These are phyloP conservation scores for Hestina assimilis DNA, from an alignment of 1,140 invertebrate species.

Conservation along the genomic window DNA sequence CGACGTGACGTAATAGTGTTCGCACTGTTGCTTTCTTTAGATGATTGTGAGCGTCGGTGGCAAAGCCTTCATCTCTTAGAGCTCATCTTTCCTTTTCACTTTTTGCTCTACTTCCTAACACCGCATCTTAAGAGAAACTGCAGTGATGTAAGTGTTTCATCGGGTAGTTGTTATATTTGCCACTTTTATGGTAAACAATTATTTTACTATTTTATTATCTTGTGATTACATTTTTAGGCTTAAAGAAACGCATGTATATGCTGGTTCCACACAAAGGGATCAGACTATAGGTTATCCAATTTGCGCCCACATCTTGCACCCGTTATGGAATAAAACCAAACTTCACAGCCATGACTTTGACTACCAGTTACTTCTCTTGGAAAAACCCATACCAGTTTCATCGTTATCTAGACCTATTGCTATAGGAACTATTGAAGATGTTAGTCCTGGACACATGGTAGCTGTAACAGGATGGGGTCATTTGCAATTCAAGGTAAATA, in stretches of 20 bases:
- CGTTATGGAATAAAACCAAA: background rate
- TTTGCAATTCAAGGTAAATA: conserved; percentile 42
- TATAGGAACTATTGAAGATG: conserved; percentile 40
- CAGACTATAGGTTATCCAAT: background rate
- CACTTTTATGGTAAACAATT: background rate
- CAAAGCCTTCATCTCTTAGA: no score
- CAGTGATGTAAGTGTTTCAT: no score
- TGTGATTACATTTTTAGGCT: background rate
- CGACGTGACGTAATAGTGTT: no score
- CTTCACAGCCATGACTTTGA: conserved; percentile 53
- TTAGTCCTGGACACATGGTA: conserved; percentile 34
- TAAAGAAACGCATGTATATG: background rate
- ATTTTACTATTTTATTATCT: no score
- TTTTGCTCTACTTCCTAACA: background rate
- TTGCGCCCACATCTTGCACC: background rate
- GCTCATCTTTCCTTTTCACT: no score
- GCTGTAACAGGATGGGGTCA: conserved; percentile 64
- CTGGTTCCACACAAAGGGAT: background rate
- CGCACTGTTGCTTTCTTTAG: no score
- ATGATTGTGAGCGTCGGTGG: no score
- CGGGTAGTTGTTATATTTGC: background rate
- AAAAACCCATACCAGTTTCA: conserved; percentile 47
- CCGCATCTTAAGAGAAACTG: background rate
- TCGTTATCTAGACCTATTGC: conserved; percentile 45
- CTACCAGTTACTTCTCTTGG: conserved; percentile 58